These are phyloP conservation scores for Ariolimax columbianus DNA, from an alignment of 2,888 invertebrate genomes.

Conservation along the genomic window DNA sequence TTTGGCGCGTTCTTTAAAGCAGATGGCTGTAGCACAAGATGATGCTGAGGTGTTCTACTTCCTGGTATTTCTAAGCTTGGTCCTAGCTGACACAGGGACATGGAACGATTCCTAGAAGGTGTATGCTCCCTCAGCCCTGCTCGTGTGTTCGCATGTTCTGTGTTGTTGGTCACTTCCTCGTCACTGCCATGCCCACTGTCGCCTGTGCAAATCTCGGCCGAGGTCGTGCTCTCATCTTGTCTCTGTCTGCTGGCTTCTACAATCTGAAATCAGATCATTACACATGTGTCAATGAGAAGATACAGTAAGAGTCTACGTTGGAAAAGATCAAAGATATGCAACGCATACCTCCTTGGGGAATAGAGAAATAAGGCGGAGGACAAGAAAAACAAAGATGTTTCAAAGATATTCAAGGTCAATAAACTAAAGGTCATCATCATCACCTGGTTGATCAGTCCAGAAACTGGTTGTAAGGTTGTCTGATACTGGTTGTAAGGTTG, in stretches of 20 bases:
- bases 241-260: background rate
- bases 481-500: too few relatives aligned
- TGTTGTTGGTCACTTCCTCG: conserved; percentile 54
- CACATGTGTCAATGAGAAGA: background rate
- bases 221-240: conserved; percentile 57
- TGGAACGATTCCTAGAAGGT: too few relatives aligned
- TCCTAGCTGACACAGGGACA: background rate
- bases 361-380: too few relatives aligned
- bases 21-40: background rate
- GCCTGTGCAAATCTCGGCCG: conserved; percentile 44
- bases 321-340: background rate
- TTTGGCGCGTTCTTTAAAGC: background rate
- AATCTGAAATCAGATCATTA: conserved; percentile 17
- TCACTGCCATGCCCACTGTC: conserved; percentile 60
- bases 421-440: too few relatives aligned
- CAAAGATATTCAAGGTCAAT: too few relatives aligned
- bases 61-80: background rate
- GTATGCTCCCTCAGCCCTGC: too few relatives aligned
- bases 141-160: conserved; percentile 34
- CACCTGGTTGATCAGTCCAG: too few relatives aligned
- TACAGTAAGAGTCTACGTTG: background rate
- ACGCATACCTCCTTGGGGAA: too few relatives aligned
- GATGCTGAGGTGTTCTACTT: background rate
- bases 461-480: too few relatives aligned
- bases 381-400: background rate